phyloP scores from a whole-genome alignment of 2,888 invertebrate genomes.

The Amiota communis region DNA sequence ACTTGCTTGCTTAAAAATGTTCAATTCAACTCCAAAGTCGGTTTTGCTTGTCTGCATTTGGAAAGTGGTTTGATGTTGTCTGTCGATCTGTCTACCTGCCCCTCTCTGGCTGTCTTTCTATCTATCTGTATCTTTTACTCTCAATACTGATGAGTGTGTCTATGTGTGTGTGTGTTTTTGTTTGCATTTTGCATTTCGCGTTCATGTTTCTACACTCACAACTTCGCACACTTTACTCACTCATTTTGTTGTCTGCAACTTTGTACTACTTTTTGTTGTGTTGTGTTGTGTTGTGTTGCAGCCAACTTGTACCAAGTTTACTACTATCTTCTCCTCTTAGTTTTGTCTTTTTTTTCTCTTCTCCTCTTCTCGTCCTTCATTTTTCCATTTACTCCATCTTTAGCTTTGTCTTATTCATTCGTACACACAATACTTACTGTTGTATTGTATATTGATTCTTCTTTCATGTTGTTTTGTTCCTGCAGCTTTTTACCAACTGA shows the following conservation, averaged over 20 bases:
- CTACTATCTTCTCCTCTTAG: constrained; percentile 18
- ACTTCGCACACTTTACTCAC: background rate
- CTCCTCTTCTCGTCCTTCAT: background rate
- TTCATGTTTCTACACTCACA: constrained; percentile 41
- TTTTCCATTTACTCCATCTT: constrained; percentile 37
- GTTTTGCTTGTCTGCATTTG: constrained; percentile 63
- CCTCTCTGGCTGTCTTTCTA: background rate
- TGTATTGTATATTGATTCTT: constrained; percentile 18
- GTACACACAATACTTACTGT: background rate
- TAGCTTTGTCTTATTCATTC: constrained; percentile 32
- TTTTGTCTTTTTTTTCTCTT: constrained; percentile 17
- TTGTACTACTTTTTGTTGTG: background rate
- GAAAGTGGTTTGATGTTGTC: constrained; percentile 63
- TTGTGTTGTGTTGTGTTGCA: background rate
- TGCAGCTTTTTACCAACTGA: background rate
- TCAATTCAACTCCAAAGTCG: background rate
- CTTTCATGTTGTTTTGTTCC: constrained; percentile 52
- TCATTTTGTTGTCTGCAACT: background rate
- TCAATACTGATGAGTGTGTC: background rate
- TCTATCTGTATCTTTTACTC: too few species aligned
- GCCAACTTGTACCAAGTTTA: background rate
- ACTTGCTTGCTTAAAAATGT: constrained; percentile 14
- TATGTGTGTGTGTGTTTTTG: constrained; percentile 65
- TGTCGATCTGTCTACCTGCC: background rate
- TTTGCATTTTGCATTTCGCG: constrained; percentile 59